A percentile compares a stretch with the other conserved stretches of the same genome.
These are phyloP conservation scores for Irena cyanogastra DNA, from an alignment of 2,113 vertebrate species.

Conservation along the genomic window DNA sequence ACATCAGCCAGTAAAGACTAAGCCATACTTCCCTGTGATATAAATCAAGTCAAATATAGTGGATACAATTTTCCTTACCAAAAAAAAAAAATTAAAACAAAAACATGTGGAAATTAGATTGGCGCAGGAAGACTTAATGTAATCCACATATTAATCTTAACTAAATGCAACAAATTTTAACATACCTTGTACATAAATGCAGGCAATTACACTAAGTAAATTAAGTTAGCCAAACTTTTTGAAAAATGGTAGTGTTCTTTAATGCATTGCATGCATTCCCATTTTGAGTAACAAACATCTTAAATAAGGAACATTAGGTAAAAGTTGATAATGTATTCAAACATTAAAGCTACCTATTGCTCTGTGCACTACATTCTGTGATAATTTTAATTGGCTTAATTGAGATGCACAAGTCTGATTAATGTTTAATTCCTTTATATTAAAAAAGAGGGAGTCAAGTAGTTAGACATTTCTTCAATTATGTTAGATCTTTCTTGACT, in stretches of 20 bases:
- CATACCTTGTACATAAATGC: neutral
- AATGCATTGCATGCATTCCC: slow-evolving; percentile 19
- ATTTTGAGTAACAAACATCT: slow-evolving; percentile 59
- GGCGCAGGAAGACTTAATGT: slow-evolving; percentile 1
- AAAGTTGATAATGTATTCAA: slow-evolving; percentile 78
- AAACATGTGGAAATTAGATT: neutral
- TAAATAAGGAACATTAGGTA: slow-evolving; percentile 69
- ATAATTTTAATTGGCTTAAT: slow-evolving; percentile 88
- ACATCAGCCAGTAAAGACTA: slow-evolving; percentile 61
- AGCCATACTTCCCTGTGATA: slow-evolving; percentile 38
- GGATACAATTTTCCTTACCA: neutral
- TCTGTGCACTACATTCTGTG: slow-evolving; percentile 72
- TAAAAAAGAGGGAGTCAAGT: slow-evolving; percentile 81
- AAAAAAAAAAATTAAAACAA: neutral
- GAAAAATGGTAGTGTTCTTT: neutral
- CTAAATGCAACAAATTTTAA: neutral
- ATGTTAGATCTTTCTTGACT: slow-evolving; percentile 84
- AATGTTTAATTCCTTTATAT: slow-evolving; percentile 86
- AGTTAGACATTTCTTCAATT: slow-evolving; percentile 87
- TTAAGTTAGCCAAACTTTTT: neutral
- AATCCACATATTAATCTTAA: neutral
- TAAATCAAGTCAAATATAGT: slow-evolving; percentile 15
- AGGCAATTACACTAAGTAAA: neutral
- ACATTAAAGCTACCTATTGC: slow-evolving; percentile 79
- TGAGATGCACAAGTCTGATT: slow-evolving; percentile 84